These are phyloP conservation scores for Poeciliopsis gracilis DNA, from an alignment of 2,797 vertebrate species.

Conservation along the genomic window DNA sequence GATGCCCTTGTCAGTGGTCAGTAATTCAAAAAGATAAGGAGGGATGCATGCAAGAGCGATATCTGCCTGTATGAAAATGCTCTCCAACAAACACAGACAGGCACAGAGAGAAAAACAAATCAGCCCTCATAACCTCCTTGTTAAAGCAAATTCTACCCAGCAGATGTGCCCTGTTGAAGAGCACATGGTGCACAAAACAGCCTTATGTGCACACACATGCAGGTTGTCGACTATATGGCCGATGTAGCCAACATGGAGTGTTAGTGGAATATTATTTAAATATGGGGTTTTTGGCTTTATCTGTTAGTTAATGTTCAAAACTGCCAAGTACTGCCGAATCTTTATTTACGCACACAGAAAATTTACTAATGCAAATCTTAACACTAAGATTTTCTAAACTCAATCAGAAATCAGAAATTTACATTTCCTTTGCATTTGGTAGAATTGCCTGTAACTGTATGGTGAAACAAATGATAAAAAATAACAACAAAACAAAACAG, in stretches of 20 bases:
- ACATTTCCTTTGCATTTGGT: not conserved
- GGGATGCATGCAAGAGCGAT: conserved; percentile 48
- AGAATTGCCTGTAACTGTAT: not conserved
- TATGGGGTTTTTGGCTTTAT: not conserved
- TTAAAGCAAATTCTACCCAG: conserved; percentile 60
- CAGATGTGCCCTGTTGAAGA: conserved; percentile 71
- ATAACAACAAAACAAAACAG: not conserved
- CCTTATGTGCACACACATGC: conserved; percentile 36
- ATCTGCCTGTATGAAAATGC: conserved; percentile 45
- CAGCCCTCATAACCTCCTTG: conserved; percentile 36
- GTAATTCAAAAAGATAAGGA: conserved; percentile 41
- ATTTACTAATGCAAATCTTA: not conserved
- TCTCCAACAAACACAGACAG: conserved; percentile 27
- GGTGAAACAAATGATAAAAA: not conserved
- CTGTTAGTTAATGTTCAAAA: not conserved
- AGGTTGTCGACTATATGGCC: not conserved
- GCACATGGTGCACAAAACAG: conserved; percentile 62
- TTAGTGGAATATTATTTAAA: not conserved
- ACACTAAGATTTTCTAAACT: not conserved
- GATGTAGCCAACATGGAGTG: not conserved
- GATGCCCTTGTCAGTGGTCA: conserved; percentile 40
- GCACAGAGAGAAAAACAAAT: conserved; percentile 44
- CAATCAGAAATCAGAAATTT: not conserved
- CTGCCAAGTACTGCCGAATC: not conserved
- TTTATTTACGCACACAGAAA: not conserved